Base-by-base conservation (phyloP, 2,113 vertebrate species). In the Glaucidium brasilianum region DNA sequence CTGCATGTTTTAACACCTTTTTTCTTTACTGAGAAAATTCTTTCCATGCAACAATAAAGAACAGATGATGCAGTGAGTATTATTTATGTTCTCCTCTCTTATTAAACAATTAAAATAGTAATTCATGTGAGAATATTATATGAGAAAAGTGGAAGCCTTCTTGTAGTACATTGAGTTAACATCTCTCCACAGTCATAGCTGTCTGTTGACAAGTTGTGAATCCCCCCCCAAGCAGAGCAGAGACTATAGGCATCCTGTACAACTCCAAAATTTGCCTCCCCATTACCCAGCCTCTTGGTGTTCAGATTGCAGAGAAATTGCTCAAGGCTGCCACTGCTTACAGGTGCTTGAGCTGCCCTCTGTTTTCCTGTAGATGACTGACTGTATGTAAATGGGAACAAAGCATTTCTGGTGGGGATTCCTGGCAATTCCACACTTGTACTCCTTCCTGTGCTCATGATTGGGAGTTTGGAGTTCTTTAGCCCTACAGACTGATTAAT, bases 371-470 rank as follows among this genome's bases (percentile, higher is more conserved):
- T 32, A 67, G 43, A 17, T 9, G 16, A 32, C 22, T 87, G 4
- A 0, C 52, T 85, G 60, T 0, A 0, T 23, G 0, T 30, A 53
- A 49, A 35, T 6, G 17, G 20, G 14, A n/a, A n/a, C n/a, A n/a
- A n/a, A n/a, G n/a, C 6, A 0, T 74, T 85, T 34, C n/a, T 67
- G 41, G 3, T 47, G 43, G 34, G 60, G 18, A 67, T 5, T 43
- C 30, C 14, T 45, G 58, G 18, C 5, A 27, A 10, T 78, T 59
- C 35, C 43, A 63, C 10, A 5, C 8, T 62, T 20, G 26, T 17
- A 27, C n/a, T 6, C 41, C 30, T 76, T 83, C 55, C 72, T 4
- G 1, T 69, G 35, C 35, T 69, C 2, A 0, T 39, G 16, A 32
- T 50, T 82, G 58, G 14, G 39, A 8, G 2, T 60, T 82, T 29